Conservation (phyloP, 2,888 invertebrate genomes). For the Ceriagrion tenellum region DNA sequence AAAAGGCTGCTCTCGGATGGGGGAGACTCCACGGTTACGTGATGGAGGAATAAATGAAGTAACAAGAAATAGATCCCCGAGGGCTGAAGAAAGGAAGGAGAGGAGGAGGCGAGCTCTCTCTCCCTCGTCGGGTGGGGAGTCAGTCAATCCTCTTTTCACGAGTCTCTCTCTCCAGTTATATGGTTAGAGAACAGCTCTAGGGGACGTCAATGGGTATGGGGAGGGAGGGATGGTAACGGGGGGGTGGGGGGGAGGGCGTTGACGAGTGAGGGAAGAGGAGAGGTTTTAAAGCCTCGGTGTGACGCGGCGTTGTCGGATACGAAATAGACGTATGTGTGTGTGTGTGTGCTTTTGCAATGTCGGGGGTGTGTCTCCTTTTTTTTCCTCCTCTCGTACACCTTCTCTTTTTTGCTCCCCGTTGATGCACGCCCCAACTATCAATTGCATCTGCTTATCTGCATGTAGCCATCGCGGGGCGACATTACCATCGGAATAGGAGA, state of each 20-base stretch:
- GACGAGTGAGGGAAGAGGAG: neutral
- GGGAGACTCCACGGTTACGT: neutral
- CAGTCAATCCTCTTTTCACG: neutral
- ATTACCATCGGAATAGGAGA: neutral
- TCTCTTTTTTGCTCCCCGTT: neutral
- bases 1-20: neutral
- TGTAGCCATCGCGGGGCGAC: neutral
- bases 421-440: neutral
- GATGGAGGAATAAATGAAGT: slow-evolving; percentile 28
- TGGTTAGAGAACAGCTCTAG: neutral
- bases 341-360: neutral
- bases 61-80: neutral
- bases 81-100: neutral
- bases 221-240: neutral
- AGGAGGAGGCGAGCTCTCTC: neutral
- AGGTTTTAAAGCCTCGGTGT: neutral
- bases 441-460: slow-evolving; percentile 7
- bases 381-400: neutral
- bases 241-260: neutral
- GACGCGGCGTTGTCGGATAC: neutral
- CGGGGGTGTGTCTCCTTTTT: neutral
- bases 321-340: neutral
- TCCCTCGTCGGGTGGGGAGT: neutral
- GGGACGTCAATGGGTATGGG: neutral
- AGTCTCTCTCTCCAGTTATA: neutral